Evolutionary conservation across 1,140 invertebrate genomes (phyloP).

Genomic region (Drosophila pandora): DNA sequence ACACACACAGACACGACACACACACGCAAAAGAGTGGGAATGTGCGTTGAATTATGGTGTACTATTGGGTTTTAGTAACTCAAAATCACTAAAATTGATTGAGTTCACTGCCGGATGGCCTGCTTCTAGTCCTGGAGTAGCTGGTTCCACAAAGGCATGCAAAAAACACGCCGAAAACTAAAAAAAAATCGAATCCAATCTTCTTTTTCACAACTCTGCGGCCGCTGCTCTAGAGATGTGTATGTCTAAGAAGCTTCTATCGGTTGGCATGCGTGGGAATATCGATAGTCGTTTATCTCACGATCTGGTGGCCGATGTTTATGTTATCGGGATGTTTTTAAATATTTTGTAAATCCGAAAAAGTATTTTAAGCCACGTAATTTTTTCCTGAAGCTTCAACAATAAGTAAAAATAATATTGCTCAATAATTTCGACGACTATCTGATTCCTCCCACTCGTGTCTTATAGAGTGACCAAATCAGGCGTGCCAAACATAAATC

Average conservation of each 20-base stretch:
- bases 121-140: slow-evolving; percentile 4
- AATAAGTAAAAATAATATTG: not conserved
- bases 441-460: not conserved
- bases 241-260: slow-evolving; percentile 29
- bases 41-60: slow-evolving; percentile 44
- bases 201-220: slow-evolving; percentile 40
- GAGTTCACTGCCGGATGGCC: not conserved
- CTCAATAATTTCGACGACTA: not conserved
- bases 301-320: not conserved
- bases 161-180: slow-evolving; percentile 18
- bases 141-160: slow-evolving; percentile 4
- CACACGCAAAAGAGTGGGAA: slow-evolving; percentile 50
- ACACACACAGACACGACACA: slow-evolving; percentile 22
- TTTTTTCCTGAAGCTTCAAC: no score
- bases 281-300: not conserved
- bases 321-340: not conserved
- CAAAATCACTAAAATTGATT: slow-evolving; percentile 5
- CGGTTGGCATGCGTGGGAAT: slow-evolving; percentile 20
- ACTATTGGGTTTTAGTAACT: not conserved
- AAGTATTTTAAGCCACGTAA: no score
- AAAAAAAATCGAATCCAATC: slow-evolving; percentile 23
- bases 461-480: not conserved
- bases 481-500: not conserved
- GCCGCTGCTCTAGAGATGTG: slow-evolving; percentile 35
- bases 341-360: not conserved